Evolutionary conservation across 30 jellyfish, hydroid and myxozoan genomes (phyloP), one percentile per base, ranked within the genome.

Genomic region (Turritopsis dohrnii): DNA sequence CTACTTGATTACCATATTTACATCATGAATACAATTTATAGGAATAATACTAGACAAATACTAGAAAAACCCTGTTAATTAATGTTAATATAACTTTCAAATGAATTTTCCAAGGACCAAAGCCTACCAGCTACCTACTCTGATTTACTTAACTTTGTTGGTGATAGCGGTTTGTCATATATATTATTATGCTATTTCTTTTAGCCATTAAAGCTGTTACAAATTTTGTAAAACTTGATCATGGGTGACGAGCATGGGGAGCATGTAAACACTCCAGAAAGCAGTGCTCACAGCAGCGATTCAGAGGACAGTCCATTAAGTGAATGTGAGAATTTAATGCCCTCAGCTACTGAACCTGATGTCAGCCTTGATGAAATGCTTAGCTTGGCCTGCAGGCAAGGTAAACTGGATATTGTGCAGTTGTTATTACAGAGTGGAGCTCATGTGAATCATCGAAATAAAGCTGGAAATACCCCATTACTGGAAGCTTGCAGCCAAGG

Each of bases 401-500:
- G 97, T 18, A 94, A 94, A 69, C 95, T 94, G 26, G 99, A 94
- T 71, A 94, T 94, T 71, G 99, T 94, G 25, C 87, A 89, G 85
- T 73, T 94, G 83, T 90, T 94, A 75, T 80, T 94, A 29, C 99
- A 94, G 80, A 94, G 97, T 84, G 99, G 99, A 0, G 99, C 99
- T 1, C 96, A 94, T 76, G 96, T 89, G 66, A 94, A 94, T 75
- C 99, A 94, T 75, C 79, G 95, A 52, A 94, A 94, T 60, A 94
- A 89, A 79, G 96, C 96, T 13, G 99, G 99, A 71, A 94, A 94
- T 74, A 94, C 99, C 17, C 99, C 99, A 21, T 87, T 94, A 69
- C 89, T 94, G 31, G 99, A 94, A 86, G 94, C 99, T 0, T 94
- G 99, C 91, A 94, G 99, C 75, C 99, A 94, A 84, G 96, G 97